Evolutionary conservation across 1,140 invertebrate species (phyloP).

Genomic region (Bombus soroeensis): DNA sequence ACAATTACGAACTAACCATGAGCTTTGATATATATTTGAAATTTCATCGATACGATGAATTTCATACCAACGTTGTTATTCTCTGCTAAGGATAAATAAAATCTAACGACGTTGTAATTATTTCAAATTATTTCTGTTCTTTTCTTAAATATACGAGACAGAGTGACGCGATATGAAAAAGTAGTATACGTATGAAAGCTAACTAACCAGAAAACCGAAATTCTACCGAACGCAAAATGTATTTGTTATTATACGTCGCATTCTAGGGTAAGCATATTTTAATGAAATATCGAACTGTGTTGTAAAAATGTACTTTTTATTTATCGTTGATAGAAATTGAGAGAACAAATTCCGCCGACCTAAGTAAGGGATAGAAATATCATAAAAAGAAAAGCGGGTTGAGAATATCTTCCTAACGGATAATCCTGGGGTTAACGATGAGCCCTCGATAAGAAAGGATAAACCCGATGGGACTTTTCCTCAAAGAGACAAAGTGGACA

Average conservation of each 20-base stretch:
- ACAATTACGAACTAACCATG: too few species aligned
- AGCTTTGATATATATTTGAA: too few species aligned
- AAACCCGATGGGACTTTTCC: conserved; percentile 9
- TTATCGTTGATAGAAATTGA: neutral
- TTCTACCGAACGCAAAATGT: neutral
- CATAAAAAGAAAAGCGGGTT: neutral
- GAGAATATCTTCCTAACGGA: neutral
- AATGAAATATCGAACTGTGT: neutral
- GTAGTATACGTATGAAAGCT: neutral
- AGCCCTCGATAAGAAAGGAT: conserved; percentile 22
- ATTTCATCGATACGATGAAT: too few species aligned
- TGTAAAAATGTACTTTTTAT: neutral
- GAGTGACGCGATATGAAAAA: neutral
- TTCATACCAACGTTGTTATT: too few species aligned
- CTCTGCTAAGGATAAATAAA: too few species aligned
- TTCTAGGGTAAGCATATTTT: neutral
- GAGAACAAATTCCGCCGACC: neutral
- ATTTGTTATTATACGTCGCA: neutral
- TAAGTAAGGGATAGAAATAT: neutral
- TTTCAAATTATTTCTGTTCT: too few species aligned
- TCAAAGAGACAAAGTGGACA: conserved; percentile 8
- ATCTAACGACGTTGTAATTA: too few species aligned
- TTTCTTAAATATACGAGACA: too few species aligned
- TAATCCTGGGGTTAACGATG: conserved; percentile 16
- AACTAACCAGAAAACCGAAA: neutral